These are phyloP conservation scores for Squalus acanthias DNA, from an alignment of 2,797 vertebrate species.

Conservation along the genomic window DNA sequence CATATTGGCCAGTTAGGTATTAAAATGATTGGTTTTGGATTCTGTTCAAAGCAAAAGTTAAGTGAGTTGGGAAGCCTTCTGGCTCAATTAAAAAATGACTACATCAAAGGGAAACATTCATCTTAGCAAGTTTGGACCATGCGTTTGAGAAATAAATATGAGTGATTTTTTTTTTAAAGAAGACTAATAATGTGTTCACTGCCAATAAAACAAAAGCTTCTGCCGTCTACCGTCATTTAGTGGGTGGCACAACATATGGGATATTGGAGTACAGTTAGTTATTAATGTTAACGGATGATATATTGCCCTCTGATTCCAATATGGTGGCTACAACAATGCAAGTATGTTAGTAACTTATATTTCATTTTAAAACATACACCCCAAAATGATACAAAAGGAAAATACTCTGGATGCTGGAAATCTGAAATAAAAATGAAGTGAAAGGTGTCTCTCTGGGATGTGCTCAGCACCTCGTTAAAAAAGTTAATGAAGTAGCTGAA, in stretches of 20 bases:
- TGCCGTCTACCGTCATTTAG: not conserved
- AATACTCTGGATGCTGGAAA: not conserved
- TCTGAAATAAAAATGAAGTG: not conserved
- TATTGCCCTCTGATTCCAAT: not conserved
- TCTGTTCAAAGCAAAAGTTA: not conserved
- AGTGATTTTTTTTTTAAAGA: not conserved
- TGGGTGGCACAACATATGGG: not conserved
- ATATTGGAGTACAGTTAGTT: not conserved
- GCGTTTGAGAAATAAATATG: not conserved
- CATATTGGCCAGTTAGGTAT: constrained; percentile 18
- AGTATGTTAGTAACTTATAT: not conserved
- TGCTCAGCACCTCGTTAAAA: not conserved
- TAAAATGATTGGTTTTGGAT: constrained; percentile 27
- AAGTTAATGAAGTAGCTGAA: not conserved
- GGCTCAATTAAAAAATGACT: not conserved
- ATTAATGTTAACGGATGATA: not conserved
- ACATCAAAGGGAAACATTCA: not conserved
- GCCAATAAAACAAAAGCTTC: not conserved
- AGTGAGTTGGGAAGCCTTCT: not conserved
- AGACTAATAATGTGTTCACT: not conserved
- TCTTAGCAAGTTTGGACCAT: not conserved
- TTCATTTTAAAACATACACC: not conserved
- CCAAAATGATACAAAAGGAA: not conserved
- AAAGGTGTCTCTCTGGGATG: not conserved
- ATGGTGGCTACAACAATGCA: not conserved